Evolutionary conservation across 2,113 vertebrate species (phyloP).

Genomic region (Eolophus roseicapilla): DNA sequence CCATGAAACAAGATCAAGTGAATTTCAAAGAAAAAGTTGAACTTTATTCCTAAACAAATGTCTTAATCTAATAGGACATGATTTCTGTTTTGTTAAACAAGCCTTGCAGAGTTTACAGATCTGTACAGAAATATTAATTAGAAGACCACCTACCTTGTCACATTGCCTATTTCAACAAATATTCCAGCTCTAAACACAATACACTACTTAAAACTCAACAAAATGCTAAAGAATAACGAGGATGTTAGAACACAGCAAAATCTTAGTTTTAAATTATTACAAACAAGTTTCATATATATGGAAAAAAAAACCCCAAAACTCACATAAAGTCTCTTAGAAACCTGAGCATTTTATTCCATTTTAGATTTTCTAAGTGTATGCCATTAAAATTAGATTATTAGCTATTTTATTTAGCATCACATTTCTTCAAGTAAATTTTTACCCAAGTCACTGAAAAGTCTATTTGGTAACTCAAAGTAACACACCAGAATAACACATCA

Average conservation of each 20-base stretch:
- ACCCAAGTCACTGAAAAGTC: not conserved
- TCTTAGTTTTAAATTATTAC: not conserved
- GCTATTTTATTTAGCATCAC: not conserved
- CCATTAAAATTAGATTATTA: not conserved
- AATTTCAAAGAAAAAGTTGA: constrained; percentile 50
- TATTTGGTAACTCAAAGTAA: not conserved
- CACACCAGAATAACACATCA: not conserved
- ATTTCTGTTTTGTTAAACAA: constrained; percentile 62
- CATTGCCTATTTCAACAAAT: constrained; percentile 38
- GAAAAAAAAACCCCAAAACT: not conserved
- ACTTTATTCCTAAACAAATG: constrained; percentile 62
- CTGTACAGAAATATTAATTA: constrained; percentile 56
- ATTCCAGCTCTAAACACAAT: constrained; percentile 34
- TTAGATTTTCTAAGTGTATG: not conserved
- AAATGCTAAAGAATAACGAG: not conserved
- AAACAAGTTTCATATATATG: not conserved
- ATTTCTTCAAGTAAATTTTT: not conserved
- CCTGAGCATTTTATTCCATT: not conserved
- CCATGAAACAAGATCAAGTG: constrained; percentile 20
- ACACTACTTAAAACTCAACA: not conserved
- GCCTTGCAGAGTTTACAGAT: constrained; percentile 51
- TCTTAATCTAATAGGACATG: not conserved
- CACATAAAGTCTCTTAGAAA: not conserved
- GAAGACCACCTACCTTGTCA: constrained; percentile 59
- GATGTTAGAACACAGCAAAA: not conserved